Evolutionary conservation across 2,888 invertebrate genomes (phyloP).

Genomic region (Drosophila infuscata): DNA sequence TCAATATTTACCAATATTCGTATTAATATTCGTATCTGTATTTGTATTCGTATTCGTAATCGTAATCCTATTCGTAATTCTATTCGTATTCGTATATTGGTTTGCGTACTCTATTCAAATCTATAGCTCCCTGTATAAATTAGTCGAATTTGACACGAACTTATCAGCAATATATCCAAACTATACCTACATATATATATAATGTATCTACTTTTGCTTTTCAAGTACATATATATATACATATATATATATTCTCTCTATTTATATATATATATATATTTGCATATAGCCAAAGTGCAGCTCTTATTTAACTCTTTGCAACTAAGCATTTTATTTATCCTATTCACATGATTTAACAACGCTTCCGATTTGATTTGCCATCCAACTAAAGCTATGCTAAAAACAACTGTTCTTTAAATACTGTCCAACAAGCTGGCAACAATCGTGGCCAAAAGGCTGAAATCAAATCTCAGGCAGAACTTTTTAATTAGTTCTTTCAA

Average conservation of each 20-base stretch:
- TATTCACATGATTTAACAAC: constrained; percentile 2
- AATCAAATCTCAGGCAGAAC: constrained; percentile 1
- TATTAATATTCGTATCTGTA: constrained; percentile 30
- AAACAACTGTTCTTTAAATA: constrained; percentile 8
- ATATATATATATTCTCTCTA: neutral
- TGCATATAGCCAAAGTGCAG: constrained; percentile 26
- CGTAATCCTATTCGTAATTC: constrained; percentile 28
- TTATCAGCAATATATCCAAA: constrained; percentile 2
- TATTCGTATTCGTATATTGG: constrained; percentile 43
- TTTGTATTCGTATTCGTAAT: constrained; percentile 14
- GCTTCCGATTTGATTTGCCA: constrained; percentile 39
- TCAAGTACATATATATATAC: constrained; percentile 2
- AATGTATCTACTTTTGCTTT: constrained; percentile 42
- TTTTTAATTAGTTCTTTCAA: neutral
- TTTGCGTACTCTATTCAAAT: constrained; percentile 42
- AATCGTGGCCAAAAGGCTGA: neutral
- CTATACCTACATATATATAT: constrained; percentile 29
- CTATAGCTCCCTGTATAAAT: constrained; percentile 36
- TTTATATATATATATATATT: neutral
- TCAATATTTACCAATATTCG: constrained; percentile 44
- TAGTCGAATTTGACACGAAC: constrained; percentile 28
- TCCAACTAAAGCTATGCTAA: constrained; percentile 13
- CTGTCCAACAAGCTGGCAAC: constrained; percentile 12
- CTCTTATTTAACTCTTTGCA: constrained; percentile 23
- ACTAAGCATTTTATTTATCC: constrained; percentile 9